Conservation (phyloP, 1,140 invertebrate species). For the Calliphora vicina region DNA sequence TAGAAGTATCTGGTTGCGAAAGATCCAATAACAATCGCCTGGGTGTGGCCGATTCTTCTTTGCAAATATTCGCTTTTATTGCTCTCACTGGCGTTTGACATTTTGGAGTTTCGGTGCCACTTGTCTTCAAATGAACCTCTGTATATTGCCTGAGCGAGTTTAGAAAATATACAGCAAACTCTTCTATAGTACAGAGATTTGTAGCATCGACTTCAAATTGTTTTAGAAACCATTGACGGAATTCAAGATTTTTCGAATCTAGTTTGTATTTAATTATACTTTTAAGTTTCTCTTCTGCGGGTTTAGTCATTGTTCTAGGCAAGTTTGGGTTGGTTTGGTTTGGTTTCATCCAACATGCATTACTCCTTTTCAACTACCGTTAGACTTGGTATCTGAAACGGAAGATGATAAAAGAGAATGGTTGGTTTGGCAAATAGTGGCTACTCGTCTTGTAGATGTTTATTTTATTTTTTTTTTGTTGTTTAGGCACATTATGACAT, state of each 20-base stretch:
- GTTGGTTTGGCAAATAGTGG: slow-evolving; percentile 36
- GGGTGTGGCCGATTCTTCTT: neutral
- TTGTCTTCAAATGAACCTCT: slow-evolving; percentile 45
- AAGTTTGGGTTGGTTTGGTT: neutral
- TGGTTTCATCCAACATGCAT: slow-evolving; percentile 22
- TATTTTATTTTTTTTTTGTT: neutral
- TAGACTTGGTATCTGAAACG: slow-evolving; percentile 37
- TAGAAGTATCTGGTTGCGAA: neutral
- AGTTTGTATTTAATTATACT: neutral
- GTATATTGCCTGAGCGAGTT: slow-evolving; percentile 53
- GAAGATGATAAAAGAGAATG: slow-evolving; percentile 41
- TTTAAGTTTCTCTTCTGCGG: slow-evolving; percentile 30
- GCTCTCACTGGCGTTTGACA: slow-evolving; percentile 44
- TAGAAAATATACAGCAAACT: slow-evolving; percentile 56
- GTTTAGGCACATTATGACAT: neutral
- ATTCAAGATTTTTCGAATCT: neutral
- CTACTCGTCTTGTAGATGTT: slow-evolving; percentile 13
- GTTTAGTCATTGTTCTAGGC: neutral
- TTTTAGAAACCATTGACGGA: slow-evolving; percentile 40
- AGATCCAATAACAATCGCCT: neutral
- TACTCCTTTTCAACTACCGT: slow-evolving; percentile 22
- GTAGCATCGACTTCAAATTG: slow-evolving; percentile 37
- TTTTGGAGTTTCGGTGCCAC: slow-evolving; percentile 44
- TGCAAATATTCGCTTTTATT: neutral
- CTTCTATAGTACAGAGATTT: slow-evolving; percentile 47